Evolutionary conservation across 2,888 invertebrate genomes (phyloP).

Genomic region (Sipha maydis): DNA sequence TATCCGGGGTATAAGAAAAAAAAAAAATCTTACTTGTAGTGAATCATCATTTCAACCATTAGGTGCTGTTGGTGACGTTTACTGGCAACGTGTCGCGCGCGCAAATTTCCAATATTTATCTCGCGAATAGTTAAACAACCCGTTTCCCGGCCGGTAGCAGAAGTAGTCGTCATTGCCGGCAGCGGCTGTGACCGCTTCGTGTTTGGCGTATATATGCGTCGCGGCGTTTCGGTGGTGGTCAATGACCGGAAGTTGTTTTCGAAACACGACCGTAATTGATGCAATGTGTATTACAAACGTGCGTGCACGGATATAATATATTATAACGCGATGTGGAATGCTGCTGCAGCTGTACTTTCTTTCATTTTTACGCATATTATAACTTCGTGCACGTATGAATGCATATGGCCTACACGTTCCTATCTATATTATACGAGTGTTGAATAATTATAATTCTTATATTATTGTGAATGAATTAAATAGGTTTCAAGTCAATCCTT

Average conservation of each 20-base stretch:
- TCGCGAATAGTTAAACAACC: background rate
- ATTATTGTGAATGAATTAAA: too few species aligned
- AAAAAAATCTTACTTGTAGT: too few species aligned
- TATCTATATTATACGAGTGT: too few species aligned
- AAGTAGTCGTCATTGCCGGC: background rate
- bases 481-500: too few species aligned
- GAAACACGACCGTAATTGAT: conserved; percentile 43
- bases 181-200: background rate
- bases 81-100: background rate
- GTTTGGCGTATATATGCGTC: background rate
- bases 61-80: background rate
- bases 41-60: too few species aligned
- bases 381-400: background rate
- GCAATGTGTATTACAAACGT: conserved; percentile 7
- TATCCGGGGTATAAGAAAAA: too few species aligned
- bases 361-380: background rate
- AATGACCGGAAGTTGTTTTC: conserved; percentile 60
- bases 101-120: background rate
- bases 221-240: conserved; percentile 45
- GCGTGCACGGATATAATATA: conserved; percentile 2
- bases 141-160: conserved; percentile 11
- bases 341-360: conserved; percentile 23
- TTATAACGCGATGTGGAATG: conserved; percentile 32
- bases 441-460: too few species aligned
- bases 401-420: too few species aligned